These are phyloP conservation scores for Gallinago solitaria DNA, from an alignment of 2,797 vertebrate genomes.

Conservation along the genomic window DNA sequence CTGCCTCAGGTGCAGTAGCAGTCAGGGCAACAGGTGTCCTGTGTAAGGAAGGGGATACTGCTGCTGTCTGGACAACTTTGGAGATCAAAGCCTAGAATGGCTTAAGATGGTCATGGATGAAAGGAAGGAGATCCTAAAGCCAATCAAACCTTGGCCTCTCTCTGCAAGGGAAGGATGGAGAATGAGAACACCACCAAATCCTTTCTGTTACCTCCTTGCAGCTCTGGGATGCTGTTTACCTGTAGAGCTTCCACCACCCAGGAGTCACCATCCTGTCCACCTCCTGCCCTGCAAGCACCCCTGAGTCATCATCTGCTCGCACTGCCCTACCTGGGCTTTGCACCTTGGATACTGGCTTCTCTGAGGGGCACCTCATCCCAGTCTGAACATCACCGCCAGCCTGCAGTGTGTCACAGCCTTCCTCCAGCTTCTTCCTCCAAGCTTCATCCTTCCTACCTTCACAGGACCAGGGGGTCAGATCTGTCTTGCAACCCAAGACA, in stretches of 20 bases:
- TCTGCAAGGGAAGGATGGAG: background rate
- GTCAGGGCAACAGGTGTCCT: background rate
- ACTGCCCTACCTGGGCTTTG: background rate
- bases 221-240: background rate
- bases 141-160: background rate
- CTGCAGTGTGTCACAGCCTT: background rate
- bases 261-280: background rate
- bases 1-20: background rate
- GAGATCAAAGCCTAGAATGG: background rate
- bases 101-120: background rate
- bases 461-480: background rate
- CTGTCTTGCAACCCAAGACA: background rate
- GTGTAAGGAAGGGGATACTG: background rate
- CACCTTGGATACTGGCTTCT: background rate
- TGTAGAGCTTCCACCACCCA: background rate
- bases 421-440: background rate
- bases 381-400: fast-evolving
- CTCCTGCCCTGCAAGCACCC: background rate
- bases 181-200: background rate
- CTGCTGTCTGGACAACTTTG: background rate
- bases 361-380: background rate
- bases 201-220: background rate
- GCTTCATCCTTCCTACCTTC: background rate
- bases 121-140: background rate
- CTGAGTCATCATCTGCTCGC: background rate